A percentile compares a stretch with the other conserved stretches of the same genome.
Conservation (phyloP, 2,797 vertebrate species). For the Pelodytes ibericus region DNA sequence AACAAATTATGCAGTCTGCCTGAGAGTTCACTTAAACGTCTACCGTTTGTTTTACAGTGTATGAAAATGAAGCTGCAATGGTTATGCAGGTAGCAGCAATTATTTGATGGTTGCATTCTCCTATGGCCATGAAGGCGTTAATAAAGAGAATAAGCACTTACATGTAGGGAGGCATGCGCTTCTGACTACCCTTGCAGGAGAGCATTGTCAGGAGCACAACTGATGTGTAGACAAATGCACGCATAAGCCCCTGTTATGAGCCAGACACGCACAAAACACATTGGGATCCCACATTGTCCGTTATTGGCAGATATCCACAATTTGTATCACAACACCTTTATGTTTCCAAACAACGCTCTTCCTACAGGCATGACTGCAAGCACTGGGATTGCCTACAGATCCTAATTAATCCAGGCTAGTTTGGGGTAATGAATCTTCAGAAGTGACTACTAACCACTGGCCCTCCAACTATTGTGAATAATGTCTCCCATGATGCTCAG, state of each 20-base stretch:
- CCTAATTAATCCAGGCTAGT: too few species aligned
- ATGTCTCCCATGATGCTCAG: background rate
- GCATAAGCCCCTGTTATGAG: background rate
- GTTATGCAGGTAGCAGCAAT: too few species aligned
- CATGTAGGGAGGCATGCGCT: background rate
- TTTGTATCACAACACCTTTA: constrained; percentile 25
- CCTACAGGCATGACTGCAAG: background rate
- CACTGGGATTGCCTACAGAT: background rate
- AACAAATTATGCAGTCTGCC: too few species aligned
- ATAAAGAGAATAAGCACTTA: background rate
- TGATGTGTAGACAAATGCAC: background rate
- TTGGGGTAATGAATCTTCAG: too few species aligned
- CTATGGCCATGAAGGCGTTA: too few species aligned
- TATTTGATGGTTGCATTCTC: too few species aligned
- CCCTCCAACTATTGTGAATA: too few species aligned
- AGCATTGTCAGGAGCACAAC: background rate
- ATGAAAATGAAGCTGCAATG: too few species aligned
- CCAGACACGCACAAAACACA: background rate
- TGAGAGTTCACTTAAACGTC: too few species aligned
- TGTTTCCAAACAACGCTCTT: background rate
- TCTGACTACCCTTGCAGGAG: background rate
- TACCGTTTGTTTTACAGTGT: too few species aligned
- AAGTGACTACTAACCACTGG: too few species aligned
- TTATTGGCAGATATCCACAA: constrained; percentile 33
- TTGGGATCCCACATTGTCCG: background rate